These are phyloP conservation scores for Gastrophryne carolinensis DNA, from an alignment of 2,797 vertebrate genomes.

Conservation along the genomic window DNA sequence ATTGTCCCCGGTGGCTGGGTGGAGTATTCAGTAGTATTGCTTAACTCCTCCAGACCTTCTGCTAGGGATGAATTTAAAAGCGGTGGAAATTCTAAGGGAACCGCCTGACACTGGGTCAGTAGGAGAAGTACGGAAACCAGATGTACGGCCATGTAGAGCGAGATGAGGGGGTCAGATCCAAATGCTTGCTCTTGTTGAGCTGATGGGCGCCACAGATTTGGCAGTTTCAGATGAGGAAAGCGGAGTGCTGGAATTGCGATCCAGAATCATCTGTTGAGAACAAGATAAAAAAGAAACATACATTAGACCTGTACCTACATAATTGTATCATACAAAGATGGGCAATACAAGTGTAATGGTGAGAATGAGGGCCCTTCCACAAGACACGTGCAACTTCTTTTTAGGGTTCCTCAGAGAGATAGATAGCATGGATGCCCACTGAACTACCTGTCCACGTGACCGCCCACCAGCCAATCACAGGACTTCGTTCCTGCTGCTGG, in stretches of 20 bases:
- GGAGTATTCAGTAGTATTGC: slow-evolving; percentile 71
- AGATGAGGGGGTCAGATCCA: slow-evolving; percentile 58
- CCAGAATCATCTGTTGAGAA: slow-evolving; percentile 63
- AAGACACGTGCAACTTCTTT: no score
- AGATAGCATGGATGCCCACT: no score
- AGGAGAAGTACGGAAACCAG: slow-evolving; percentile 78
- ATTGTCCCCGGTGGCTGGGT: slow-evolving; percentile 78
- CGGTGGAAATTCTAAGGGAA: slow-evolving; percentile 65
- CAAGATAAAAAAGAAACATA: slow-evolving; percentile 13
- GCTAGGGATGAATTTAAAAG: slow-evolving; percentile 64
- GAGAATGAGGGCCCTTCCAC: no score
- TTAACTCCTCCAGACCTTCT: slow-evolving; percentile 63
- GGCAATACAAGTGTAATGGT: no score
- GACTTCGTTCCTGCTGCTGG: no score
- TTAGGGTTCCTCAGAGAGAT: no score
- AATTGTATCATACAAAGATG: background rate
- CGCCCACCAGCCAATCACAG: no score
- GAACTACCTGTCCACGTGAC: no score
- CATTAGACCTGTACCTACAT: background rate
- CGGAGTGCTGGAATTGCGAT: slow-evolving; percentile 57
- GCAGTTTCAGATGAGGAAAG: slow-evolving; percentile 59
- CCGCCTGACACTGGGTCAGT: slow-evolving; percentile 73
- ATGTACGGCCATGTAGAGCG: slow-evolving; percentile 79
- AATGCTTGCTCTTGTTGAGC: slow-evolving; percentile 52
- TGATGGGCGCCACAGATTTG: slow-evolving; percentile 57